Conservation (phyloP, 2,888 invertebrate species). For the Pseudanteris insignis region DNA sequence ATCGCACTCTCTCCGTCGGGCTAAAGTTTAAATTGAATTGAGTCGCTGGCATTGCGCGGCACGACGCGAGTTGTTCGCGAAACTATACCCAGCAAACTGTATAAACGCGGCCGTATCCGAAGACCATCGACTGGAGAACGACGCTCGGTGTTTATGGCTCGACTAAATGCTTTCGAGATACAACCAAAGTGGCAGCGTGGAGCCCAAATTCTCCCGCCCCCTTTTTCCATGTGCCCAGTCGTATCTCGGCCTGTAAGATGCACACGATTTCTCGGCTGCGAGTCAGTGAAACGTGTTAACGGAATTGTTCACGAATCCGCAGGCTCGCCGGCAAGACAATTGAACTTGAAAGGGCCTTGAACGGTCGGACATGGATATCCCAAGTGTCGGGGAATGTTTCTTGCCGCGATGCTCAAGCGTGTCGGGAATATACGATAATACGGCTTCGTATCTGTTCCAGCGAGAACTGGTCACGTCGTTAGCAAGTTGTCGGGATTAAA, state of each 20-base stretch:
- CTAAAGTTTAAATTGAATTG: slow-evolving; percentile 67
- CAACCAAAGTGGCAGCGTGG: slow-evolving; percentile 60
- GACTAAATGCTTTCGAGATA: slow-evolving; percentile 62
- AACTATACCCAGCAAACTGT: slow-evolving; percentile 54
- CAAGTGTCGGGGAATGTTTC: slow-evolving; percentile 61
- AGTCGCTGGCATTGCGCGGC: slow-evolving; percentile 56
- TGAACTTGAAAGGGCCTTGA: slow-evolving; percentile 43
- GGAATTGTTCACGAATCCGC: slow-evolving; percentile 34
- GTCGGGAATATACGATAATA: slow-evolving; percentile 62
- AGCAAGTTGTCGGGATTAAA: slow-evolving; percentile 66
- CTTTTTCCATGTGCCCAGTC: slow-evolving; percentile 39
- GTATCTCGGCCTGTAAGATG: slow-evolving; percentile 41
- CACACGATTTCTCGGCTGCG: slow-evolving; percentile 36
- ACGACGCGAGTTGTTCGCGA: slow-evolving; percentile 57
- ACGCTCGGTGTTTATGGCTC: slow-evolving; percentile 62
- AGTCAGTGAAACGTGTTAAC: slow-evolving; percentile 41
- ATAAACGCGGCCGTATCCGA: slow-evolving; percentile 59
- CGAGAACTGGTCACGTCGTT: slow-evolving; percentile 65
- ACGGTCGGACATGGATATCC: slow-evolving; percentile 46
- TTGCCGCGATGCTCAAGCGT: slow-evolving; percentile 58
- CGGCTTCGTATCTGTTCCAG: slow-evolving; percentile 25
- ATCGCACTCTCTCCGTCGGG: slow-evolving; percentile 37
- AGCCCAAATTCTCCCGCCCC: not conserved
- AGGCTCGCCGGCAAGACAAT: slow-evolving; percentile 41
- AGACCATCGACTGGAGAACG: slow-evolving; percentile 64